Evolutionary conservation across 2,113 vertebrate genomes (phyloP).

Genomic region (Hemiprocne comata): DNA sequence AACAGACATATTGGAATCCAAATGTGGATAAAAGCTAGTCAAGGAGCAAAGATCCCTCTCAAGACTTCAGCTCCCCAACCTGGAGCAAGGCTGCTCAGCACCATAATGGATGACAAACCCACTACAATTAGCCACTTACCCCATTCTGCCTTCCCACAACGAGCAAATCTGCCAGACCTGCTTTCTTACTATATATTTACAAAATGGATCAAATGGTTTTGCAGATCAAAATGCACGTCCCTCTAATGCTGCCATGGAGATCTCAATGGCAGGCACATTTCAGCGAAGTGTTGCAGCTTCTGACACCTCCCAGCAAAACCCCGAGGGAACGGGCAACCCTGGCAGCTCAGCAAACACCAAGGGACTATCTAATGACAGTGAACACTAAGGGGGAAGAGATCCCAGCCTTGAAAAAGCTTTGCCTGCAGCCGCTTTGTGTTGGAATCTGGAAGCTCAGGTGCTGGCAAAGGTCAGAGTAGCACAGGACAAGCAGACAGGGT

Average conservation of each 20-base stretch:
- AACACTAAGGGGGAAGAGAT: neutral
- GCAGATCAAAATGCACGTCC: neutral
- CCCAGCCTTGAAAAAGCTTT: neutral
- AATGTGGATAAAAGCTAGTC: neutral
- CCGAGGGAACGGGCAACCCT: neutral
- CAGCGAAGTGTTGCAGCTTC: neutral
- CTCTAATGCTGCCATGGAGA: neutral
- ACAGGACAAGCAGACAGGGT: neutral
- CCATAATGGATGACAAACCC: neutral
- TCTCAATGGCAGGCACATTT: neutral
- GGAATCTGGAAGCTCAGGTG: neutral
- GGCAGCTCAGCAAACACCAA: neutral
- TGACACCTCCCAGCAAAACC: neutral
- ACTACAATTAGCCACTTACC: neutral
- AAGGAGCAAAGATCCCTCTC: neutral
- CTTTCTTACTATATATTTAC: neutral
- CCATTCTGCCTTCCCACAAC: neutral
- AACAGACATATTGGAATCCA: neutral
- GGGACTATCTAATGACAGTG: neutral
- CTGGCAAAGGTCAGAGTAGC: neutral
- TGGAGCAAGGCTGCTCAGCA: neutral
- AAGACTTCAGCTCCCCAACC: neutral
- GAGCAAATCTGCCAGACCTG: neutral
- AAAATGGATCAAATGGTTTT: neutral
- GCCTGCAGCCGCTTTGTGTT: neutral